Conservation (phyloP, 2,113 vertebrate genomes). For the Gymnorhina tibicen region DNA sequence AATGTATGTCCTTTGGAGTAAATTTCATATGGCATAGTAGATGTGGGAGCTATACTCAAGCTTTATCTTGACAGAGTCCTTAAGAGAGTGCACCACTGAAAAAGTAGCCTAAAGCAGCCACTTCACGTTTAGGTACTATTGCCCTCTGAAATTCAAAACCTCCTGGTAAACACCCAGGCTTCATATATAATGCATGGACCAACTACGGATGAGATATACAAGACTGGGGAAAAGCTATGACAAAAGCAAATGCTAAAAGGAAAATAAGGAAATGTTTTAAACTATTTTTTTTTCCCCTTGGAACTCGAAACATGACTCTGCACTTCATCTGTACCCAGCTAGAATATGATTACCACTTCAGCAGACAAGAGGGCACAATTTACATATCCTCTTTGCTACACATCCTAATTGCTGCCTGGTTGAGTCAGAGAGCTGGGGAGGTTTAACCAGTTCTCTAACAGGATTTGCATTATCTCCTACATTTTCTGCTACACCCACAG, state of each 20-base stretch:
- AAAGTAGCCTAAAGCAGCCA: not conserved
- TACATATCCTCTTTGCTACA: not conserved
- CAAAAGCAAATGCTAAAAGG: not conserved
- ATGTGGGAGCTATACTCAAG: not conserved
- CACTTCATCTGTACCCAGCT: not conserved
- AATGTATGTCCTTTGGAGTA: not conserved
- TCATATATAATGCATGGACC: not conserved
- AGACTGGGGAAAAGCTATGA: not conserved
- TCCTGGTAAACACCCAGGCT: not conserved
- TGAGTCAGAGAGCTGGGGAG: not conserved
- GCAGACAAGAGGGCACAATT: not conserved
- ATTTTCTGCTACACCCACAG: not conserved
- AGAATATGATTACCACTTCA: not conserved
- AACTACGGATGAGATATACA: not conserved
- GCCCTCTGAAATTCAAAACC: not conserved
- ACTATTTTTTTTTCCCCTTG: not conserved
- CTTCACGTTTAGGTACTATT: not conserved
- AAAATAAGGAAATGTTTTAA: not conserved
- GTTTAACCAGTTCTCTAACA: not conserved
- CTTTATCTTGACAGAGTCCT: not conserved
- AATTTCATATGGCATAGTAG: not conserved
- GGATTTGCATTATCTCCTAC: not conserved
- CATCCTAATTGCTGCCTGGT: not conserved
- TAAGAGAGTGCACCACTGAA: not conserved
- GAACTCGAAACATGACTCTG: not conserved